These are phyloP conservation scores for Papilio polytes DNA, from an alignment of 1,140 invertebrate genomes.

Conservation along the genomic window DNA sequence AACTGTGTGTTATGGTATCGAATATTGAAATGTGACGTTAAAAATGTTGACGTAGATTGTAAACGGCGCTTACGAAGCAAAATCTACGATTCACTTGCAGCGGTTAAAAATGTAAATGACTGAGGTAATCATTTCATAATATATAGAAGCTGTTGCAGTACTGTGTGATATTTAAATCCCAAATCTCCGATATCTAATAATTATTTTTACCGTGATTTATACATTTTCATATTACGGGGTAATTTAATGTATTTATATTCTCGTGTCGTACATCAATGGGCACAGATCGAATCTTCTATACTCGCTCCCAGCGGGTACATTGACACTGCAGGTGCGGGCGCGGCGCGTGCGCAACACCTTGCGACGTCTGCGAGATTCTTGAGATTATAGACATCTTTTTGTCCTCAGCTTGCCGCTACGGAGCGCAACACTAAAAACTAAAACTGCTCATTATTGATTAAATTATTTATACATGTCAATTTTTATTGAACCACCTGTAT, in stretches of 20 bases:
- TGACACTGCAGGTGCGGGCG: slow-evolving; percentile 61
- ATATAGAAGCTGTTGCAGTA: too few species aligned
- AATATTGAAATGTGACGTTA: too few species aligned
- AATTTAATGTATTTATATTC: neutral
- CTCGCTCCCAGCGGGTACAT: slow-evolving; percentile 51
- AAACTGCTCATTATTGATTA: neutral
- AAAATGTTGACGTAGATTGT: too few species aligned
- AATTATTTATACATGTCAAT: neutral
- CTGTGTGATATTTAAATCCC: too few species aligned
- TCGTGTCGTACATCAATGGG: slow-evolving; percentile 1
- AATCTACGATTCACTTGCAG: too few species aligned
- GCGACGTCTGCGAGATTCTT: slow-evolving; percentile 40
- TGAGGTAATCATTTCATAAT: too few species aligned
- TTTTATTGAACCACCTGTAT: neutral
- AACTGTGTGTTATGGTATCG: too few species aligned
- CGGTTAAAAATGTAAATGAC: too few species aligned
- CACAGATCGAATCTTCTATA: slow-evolving; percentile 13
- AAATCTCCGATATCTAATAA: too few species aligned
- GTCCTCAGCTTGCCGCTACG: neutral
- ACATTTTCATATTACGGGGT: too few species aligned
- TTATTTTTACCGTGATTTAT: too few species aligned
- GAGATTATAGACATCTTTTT: slow-evolving; percentile 18
- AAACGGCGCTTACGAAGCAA: too few species aligned
- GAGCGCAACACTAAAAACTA: slow-evolving; percentile 20
- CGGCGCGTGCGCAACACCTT: slow-evolving; percentile 50